A percentile compares a stretch with the other conserved stretches of the same genome.
phyloP scores from a whole-genome alignment of 2,113 vertebrate species.

The Calypte anna region DNA sequence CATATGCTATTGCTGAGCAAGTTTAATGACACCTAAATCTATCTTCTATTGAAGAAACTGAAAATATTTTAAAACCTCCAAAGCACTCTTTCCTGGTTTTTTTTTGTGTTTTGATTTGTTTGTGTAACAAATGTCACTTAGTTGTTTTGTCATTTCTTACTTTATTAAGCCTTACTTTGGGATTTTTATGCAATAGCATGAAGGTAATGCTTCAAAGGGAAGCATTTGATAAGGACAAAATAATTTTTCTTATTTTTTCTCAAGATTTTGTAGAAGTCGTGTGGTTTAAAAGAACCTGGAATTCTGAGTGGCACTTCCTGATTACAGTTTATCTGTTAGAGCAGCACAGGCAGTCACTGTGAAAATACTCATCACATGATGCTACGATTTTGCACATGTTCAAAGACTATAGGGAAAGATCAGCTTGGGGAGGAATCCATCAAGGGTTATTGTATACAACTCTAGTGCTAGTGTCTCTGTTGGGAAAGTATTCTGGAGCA shows the following conservation, averaged over 20 bases:
- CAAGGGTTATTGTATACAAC: background rate
- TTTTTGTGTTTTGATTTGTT: background rate
- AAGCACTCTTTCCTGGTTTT: background rate
- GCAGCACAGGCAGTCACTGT: background rate
- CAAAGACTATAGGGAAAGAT: background rate
- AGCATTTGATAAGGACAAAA: background rate
- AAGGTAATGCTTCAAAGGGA: background rate
- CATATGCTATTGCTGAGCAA: accelerated
- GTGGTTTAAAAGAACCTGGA: background rate
- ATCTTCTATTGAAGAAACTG: background rate
- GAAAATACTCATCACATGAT: background rate
- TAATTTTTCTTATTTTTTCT: background rate
- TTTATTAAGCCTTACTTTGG: background rate
- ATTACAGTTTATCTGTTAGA: background rate
- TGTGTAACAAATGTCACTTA: background rate
- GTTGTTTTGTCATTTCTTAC: background rate
- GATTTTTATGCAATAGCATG: background rate
- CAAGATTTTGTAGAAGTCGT: background rate
- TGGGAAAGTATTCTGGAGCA: background rate
- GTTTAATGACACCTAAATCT: background rate
- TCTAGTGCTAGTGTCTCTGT: background rate
- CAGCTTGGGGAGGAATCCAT: background rate
- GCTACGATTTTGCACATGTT: background rate
- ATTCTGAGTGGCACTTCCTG: background rate
- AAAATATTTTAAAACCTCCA: background rate